Evolutionary conservation across 2,113 vertebrate genomes (phyloP).

Genomic region (Chauna torquata): DNA sequence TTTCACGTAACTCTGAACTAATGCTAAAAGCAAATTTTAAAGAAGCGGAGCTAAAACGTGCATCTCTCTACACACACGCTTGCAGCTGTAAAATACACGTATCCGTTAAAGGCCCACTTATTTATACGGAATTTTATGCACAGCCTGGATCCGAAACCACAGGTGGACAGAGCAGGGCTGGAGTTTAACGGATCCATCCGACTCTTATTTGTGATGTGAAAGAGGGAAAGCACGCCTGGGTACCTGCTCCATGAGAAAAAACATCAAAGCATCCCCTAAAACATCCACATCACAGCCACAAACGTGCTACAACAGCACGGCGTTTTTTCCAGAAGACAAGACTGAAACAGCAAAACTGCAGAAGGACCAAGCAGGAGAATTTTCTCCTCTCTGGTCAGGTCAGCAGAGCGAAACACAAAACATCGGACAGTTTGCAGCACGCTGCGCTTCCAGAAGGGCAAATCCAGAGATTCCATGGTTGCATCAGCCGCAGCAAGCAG

Average conservation of each 20-base stretch:
- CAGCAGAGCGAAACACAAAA: rapidly evolving
- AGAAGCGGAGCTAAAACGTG: neutral
- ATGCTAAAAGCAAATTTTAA: neutral
- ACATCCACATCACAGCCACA: neutral
- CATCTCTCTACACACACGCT: neutral
- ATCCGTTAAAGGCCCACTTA: neutral
- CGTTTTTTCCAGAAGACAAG: neutral
- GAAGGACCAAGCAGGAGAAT: neutral
- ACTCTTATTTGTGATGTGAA: rapidly evolving
- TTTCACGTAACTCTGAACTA: neutral
- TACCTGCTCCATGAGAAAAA: neutral
- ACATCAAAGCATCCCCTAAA: neutral
- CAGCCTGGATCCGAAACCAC: neutral
- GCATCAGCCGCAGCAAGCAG: rapidly evolving
- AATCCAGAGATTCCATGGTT: neutral
- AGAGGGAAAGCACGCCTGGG: neutral
- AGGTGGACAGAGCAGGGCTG: neutral
- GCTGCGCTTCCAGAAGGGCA: neutral
- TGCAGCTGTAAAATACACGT: neutral
- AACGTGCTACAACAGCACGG: neutral
- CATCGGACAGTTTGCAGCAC: rapidly evolving
- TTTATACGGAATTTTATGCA: neutral
- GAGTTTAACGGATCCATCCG: neutral
- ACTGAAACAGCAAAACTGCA: neutral
- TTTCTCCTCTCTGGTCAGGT: neutral